A percentile compares a stretch with the other conserved stretches of the same genome.
phyloP scores from a whole-genome alignment of 2,113 vertebrate species.

The Rhagologus leucostigma region DNA sequence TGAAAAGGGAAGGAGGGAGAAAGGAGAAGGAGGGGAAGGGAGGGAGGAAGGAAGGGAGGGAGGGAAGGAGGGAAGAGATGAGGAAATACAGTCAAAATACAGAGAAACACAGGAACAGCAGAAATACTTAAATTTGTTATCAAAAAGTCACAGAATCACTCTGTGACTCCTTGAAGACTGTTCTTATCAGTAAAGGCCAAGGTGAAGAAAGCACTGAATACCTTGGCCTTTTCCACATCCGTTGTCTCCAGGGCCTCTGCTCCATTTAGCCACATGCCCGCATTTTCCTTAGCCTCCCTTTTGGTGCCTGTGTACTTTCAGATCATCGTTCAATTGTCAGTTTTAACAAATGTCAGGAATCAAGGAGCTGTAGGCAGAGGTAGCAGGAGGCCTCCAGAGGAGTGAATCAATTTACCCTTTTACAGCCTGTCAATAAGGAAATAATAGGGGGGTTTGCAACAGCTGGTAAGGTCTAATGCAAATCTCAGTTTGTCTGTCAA shows the following conservation, averaged over 20 bases:
- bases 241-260: not conserved
- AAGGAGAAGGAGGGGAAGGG: not conserved
- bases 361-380: not conserved
- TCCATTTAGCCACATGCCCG: not conserved
- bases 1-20: not conserved
- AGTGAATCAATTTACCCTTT: not conserved
- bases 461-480: not conserved
- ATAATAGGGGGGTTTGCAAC: not conserved
- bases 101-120: not conserved
- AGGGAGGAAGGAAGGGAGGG: not conserved
- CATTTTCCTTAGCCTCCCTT: not conserved
- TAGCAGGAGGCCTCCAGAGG: not conserved
- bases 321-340: not conserved
- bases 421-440: not conserved
- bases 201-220: not conserved
- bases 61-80: too few relatives aligned
- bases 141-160: not conserved
- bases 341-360: not conserved
- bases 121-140: not conserved
- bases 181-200: not conserved
- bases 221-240: not conserved
- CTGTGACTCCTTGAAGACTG: not conserved
- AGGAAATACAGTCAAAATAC: not conserved
- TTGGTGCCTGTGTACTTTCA: not conserved
- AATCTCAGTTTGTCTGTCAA: not conserved